Base-by-base conservation (phyloP, 2,113 vertebrate genomes). In the Ornithorhynchus anatinus region DNA sequence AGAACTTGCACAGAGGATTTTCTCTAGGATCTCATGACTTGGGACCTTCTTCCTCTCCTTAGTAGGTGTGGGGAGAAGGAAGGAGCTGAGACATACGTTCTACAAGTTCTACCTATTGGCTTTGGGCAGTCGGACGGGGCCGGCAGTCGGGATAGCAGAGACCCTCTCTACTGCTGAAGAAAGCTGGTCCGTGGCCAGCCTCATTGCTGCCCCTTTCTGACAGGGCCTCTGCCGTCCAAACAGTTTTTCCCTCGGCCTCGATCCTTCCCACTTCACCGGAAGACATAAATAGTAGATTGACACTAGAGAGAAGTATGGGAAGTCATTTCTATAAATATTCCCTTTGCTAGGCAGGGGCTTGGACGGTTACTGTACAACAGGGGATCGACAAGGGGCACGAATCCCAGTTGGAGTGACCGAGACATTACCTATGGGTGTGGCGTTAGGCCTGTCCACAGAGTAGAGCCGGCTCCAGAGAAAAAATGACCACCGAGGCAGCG, bases 251-350 rank as follows among this genome's bases (percentile, higher is more conserved):
- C 7, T 0, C 37, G 66, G 75, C 75, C n/a, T n/a, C n/a, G n/a
- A 80, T 15, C 0, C 15, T 71, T 59, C 38, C 85, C 65, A 57
- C 43, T 75, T 68, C 77, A 32, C 5, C 23, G 31, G 14, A 13
- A 72, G 32, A 62, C 81, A 81, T 77, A 60, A 77, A 75, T 62
- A 69, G 59, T 19, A 35, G 19, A 15, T 68, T 68, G 67, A 81
- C 20, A 27, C 27, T 69, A 19, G 1, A 20, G 19, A 35, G 43
- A 2, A 56, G n/a, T n/a, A n/a, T n/a, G 79, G 75, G 59, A 58
- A 69, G 54, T 47, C 3, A 10, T 72, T 56, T 61, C 31, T 52
- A 31, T 77, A 70, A 79, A 70, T 75, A 42, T 65, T 66, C 25
- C 11, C 40, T 8, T 3, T 38, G 8, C 45, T 72, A 4, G 22